A percentile compares a stretch with the other conserved stretches of the same genome.
phyloP scores from a whole-genome alignment of 2,113 vertebrate species.

The Eolophus roseicapilla region DNA sequence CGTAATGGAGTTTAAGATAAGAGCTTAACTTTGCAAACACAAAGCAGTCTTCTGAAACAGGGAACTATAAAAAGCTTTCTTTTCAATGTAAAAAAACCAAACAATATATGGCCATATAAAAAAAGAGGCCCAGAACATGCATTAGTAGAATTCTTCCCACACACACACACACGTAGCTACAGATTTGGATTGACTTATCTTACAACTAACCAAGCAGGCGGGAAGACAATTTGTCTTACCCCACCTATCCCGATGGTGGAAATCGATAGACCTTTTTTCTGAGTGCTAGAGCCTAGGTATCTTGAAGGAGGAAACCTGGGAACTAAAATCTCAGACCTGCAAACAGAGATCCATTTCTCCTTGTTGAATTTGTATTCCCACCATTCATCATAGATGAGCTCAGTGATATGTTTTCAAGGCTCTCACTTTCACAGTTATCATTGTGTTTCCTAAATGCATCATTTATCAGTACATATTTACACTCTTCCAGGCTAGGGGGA shows the following conservation, averaged over 20 bases:
- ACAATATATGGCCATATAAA: not conserved
- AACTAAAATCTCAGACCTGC: not conserved
- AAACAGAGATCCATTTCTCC: not conserved
- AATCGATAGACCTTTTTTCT: fast-evolving
- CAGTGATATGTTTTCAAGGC: fast-evolving
- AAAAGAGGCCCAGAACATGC: not conserved
- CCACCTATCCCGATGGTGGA: too few species aligned
- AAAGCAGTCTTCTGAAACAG: not conserved
- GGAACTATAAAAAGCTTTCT: not conserved
- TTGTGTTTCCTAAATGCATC: not conserved
- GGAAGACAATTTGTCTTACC: fast-evolving
- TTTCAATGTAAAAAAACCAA: not conserved
- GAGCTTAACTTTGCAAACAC: not conserved
- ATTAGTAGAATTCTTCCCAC: too few species aligned
- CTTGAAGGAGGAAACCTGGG: not conserved
- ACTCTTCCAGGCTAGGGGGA: too few species aligned
- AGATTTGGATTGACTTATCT: not conserved
- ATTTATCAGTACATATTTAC: not conserved
- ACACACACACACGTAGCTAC: too few species aligned
- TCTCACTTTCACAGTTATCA: not conserved
- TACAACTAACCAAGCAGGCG: not conserved
- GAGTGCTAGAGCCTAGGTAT: not conserved
- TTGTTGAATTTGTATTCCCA: not conserved
- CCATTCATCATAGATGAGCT: too few species aligned
- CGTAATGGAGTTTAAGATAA: not conserved